phyloP scores from a whole-genome alignment of 2,797 vertebrate species.

The Sebastes elongatus region DNA sequence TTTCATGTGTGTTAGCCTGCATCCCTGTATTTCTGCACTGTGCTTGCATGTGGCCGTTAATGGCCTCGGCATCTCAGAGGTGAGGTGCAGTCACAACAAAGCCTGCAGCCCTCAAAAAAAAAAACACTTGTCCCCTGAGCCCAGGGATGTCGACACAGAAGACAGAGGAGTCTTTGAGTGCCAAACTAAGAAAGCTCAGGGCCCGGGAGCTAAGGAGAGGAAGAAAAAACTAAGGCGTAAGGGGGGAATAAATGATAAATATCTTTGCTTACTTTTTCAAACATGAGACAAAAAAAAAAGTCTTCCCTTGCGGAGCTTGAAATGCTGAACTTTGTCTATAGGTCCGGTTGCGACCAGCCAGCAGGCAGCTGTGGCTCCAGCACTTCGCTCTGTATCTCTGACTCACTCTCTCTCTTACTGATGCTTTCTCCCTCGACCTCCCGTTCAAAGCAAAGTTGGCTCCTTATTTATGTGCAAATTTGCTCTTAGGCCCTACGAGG shows the following conservation, averaged over 20 bases:
- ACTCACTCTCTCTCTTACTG: conserved; percentile 74
- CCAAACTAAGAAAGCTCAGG: conserved; percentile 54
- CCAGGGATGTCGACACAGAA: conserved; percentile 49
- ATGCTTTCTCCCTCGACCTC: conserved; percentile 83
- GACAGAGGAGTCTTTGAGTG: conserved; percentile 67
- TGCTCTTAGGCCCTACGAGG: conserved; percentile 86
- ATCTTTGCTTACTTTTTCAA: conserved; percentile 73
- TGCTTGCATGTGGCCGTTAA: conserved; percentile 4
- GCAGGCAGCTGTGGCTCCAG: conserved; percentile 71
- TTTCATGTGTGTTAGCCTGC: neutral
- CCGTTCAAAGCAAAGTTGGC: conserved; percentile 88
- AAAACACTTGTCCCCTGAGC: conserved; percentile 53
- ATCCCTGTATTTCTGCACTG: neutral
- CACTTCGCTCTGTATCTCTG: conserved; percentile 62
- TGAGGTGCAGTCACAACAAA: conserved; percentile 59
- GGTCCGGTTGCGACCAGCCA: conserved; percentile 65
- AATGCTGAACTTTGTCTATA: conserved; percentile 65
- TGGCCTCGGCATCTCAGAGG: conserved; percentile 34
- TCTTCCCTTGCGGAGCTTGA: conserved; percentile 52
- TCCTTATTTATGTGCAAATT: conserved; percentile 93
- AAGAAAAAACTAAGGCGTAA: conserved; percentile 38
- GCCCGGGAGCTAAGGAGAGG: conserved; percentile 37
- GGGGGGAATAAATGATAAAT: conserved; percentile 63
- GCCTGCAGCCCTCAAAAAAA: conserved; percentile 34
- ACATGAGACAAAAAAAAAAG: conserved; percentile 34